A percentile compares a stretch with the other conserved stretches of the same genome.
phyloP scores from a whole-genome alignment of 2,113 vertebrate genomes.

The Eulemur macaco region DNA sequence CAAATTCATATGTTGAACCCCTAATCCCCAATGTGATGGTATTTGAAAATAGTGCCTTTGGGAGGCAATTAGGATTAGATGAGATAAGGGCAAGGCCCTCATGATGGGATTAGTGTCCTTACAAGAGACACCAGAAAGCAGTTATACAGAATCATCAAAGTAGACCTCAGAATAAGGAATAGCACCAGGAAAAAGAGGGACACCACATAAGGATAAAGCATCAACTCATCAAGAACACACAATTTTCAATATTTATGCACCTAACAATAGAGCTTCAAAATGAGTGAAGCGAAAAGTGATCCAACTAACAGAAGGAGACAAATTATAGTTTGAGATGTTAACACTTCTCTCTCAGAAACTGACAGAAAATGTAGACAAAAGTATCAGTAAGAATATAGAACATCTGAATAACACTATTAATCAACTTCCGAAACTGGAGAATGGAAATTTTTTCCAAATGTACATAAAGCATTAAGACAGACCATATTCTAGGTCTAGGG shows the following conservation, averaged over 20 bases:
- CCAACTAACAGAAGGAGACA: not conserved
- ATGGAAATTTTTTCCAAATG: not conserved
- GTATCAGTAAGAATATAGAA: not conserved
- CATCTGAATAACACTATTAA: not conserved
- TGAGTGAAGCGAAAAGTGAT: not conserved
- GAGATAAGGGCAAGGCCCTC: not conserved
- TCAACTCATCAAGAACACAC: not conserved
- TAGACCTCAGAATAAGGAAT: constrained; percentile 5
- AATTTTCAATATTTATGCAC: not conserved
- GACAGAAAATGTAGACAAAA: not conserved
- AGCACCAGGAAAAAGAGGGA: not conserved
- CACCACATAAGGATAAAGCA: not conserved
- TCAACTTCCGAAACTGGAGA: not conserved
- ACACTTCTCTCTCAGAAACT: not conserved
- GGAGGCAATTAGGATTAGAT: not conserved
- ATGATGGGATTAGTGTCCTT: not conserved
- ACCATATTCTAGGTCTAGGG: not conserved
- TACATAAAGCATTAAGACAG: not conserved
- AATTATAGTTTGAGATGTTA: not conserved
- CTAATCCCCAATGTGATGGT: not conserved
- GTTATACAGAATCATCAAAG: not conserved
- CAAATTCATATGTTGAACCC: not conserved
- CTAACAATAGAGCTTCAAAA: constrained; percentile 5
- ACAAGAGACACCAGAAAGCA: not conserved
- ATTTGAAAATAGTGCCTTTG: not conserved